Percentiles rank a stretch among this genome's conserved stretches.
Conservation (phyloP, 2,113 vertebrate genomes). For the Spilogale gracilis region DNA sequence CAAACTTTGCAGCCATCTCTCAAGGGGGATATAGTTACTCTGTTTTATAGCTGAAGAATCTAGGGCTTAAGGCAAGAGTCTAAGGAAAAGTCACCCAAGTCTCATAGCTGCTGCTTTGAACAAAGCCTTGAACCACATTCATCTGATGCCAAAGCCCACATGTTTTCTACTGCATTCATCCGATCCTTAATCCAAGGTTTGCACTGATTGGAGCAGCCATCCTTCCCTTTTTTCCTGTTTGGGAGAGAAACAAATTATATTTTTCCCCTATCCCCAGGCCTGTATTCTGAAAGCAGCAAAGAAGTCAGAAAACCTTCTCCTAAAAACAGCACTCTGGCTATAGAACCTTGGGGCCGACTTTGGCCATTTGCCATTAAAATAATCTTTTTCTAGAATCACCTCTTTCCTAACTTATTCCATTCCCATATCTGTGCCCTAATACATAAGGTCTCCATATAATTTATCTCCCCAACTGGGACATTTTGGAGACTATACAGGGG, state of each 20-base stretch:
- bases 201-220: neutral
- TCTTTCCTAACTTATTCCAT: neutral
- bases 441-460: neutral
- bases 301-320: neutral
- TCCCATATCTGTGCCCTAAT: neutral
- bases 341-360: neutral
- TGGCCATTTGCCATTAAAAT: neutral
- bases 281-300: neutral
- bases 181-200: neutral
- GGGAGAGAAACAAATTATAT: neutral
- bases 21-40: neutral
- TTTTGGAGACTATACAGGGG: neutral
- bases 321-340: neutral
- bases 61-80: neutral
- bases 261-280: neutral
- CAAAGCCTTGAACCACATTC: conserved; percentile 8
- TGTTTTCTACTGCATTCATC: conserved; percentile 2
- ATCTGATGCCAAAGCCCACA: neutral
- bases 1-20: neutral
- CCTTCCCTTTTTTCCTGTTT: neutral
- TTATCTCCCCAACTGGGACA: neutral
- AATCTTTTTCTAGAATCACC: neutral
- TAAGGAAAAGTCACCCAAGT: conserved; percentile 28
- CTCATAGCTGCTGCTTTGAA: conserved; percentile 12
- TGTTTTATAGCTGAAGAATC: conserved; percentile 19